These are phyloP conservation scores for Dreissena polymorpha DNA, from an alignment of 1,140 invertebrate genomes.

Conservation along the genomic window DNA sequence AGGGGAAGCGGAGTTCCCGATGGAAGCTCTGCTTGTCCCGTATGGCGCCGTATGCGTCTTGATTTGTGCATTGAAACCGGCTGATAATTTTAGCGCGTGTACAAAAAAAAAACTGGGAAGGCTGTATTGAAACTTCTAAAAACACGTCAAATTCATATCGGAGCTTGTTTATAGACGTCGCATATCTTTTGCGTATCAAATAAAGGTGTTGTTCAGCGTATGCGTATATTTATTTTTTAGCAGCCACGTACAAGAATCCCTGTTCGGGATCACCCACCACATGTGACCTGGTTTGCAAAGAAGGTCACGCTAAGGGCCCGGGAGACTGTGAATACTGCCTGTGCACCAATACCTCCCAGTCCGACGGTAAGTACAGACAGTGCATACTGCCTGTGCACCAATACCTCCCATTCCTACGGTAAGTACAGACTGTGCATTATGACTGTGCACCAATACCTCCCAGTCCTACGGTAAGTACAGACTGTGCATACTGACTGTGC, in stretches of 20 bases:
- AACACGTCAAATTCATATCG: too few relatives aligned
- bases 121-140: too few relatives aligned
- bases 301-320: slow-evolving; percentile 6
- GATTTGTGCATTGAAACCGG: too few relatives aligned
- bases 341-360: neutral
- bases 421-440: neutral
- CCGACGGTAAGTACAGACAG: neutral
- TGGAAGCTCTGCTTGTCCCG: too few relatives aligned
- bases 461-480: neutral
- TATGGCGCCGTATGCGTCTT: too few relatives aligned
- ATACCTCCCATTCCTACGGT: neutral
- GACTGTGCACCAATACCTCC: neutral
- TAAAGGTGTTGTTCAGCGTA: too few relatives aligned
- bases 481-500: neutral
- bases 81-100: too few relatives aligned
- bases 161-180: too few relatives aligned
- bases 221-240: neutral
- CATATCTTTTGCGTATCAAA: too few relatives aligned
- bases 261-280: slow-evolving; percentile 20
- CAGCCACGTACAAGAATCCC: slow-evolving; percentile 23
- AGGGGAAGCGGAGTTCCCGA: too few relatives aligned
- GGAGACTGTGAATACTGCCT: slow-evolving; percentile 22
- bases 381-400: neutral
- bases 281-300: slow-evolving; percentile 27
- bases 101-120: too few relatives aligned